These are phyloP conservation scores for Aradophagus sp. DNA, from an alignment of 1,140 invertebrate genomes.

Conservation along the genomic window DNA sequence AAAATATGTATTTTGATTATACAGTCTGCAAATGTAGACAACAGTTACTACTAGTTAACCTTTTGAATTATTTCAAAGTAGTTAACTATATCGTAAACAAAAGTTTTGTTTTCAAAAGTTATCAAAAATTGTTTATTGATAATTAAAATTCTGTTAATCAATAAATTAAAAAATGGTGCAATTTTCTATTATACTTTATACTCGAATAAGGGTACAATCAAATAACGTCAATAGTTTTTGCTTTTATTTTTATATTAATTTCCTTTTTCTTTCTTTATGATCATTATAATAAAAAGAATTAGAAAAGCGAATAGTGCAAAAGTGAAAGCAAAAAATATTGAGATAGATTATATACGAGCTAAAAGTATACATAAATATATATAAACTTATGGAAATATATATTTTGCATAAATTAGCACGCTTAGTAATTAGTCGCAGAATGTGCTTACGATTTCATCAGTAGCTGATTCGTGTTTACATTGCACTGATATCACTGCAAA, in stretches of 20 bases:
- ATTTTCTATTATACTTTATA: slow-evolving; percentile 7
- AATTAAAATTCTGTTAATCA: slow-evolving; percentile 26
- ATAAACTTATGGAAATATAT: slow-evolving; percentile 15
- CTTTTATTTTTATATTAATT: slow-evolving; percentile 8
- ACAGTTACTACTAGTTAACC: slow-evolving; percentile 12
- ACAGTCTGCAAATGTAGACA: slow-evolving; percentile 22
- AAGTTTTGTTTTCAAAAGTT: slow-evolving; percentile 1
- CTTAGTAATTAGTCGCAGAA: slow-evolving; percentile 38
- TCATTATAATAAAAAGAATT: not conserved
- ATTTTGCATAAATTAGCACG: slow-evolving; percentile 47
- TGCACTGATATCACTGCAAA: too few species aligned
- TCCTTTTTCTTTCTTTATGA: slow-evolving; percentile 14
- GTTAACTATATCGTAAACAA: not conserved
- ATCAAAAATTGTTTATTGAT: slow-evolving; percentile 24
- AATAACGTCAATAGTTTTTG: slow-evolving; percentile 25
- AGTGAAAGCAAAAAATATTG: slow-evolving; percentile 11
- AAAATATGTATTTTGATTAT: slow-evolving; percentile 22
- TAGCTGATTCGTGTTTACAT: slow-evolving; percentile 23
- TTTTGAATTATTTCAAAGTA: slow-evolving; percentile 8
- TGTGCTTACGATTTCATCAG: slow-evolving; percentile 22
- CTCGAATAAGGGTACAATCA: slow-evolving; percentile 24
- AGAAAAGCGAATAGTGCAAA: not conserved
- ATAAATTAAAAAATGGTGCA: slow-evolving; percentile 11
- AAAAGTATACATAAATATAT: slow-evolving; percentile 11
- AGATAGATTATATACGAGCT: too few species aligned